phyloP scores from a whole-genome alignment of 2,113 vertebrate species.

The Trichechus manatus region DNA sequence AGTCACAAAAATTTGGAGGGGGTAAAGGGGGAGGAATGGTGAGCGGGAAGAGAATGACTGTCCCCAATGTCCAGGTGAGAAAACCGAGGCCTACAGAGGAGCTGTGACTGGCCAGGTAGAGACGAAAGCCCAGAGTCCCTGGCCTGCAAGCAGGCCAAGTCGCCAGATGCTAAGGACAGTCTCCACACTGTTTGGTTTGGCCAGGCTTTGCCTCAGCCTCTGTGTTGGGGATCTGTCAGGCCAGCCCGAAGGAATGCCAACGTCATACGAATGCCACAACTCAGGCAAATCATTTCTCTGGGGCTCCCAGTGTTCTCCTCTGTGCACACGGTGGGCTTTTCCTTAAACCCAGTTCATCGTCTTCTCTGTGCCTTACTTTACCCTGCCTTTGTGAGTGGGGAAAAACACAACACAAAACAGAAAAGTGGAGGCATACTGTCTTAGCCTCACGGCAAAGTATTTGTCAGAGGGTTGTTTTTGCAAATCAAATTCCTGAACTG shows the following conservation, averaged over 20 bases:
- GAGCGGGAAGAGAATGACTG: background rate
- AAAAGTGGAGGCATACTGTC: fast-evolving
- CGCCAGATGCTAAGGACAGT: background rate
- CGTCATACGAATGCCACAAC: fast-evolving
- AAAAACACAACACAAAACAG: background rate
- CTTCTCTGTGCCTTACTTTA: background rate
- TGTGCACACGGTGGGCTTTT: background rate
- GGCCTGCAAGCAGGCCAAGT: background rate
- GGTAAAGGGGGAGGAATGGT: background rate
- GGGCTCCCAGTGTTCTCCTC: background rate
- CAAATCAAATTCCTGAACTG: background rate
- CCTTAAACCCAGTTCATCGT: background rate
- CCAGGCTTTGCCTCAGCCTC: background rate
- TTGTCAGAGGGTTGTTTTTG: background rate
- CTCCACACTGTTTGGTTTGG: background rate
- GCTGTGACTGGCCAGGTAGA: background rate
- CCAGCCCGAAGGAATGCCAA: background rate
- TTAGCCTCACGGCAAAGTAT: no score
- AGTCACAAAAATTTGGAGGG: background rate
- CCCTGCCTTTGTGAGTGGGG: background rate
- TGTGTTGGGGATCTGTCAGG: background rate
- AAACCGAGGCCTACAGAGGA: background rate
- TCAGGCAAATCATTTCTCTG: background rate
- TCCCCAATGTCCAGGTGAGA: background rate
- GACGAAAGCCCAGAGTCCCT: background rate